A percentile compares a stretch with the other conserved stretches of the same genome.
Conservation (phyloP, 1,140 invertebrate genomes). For the Brachionus rotundiformis region DNA sequence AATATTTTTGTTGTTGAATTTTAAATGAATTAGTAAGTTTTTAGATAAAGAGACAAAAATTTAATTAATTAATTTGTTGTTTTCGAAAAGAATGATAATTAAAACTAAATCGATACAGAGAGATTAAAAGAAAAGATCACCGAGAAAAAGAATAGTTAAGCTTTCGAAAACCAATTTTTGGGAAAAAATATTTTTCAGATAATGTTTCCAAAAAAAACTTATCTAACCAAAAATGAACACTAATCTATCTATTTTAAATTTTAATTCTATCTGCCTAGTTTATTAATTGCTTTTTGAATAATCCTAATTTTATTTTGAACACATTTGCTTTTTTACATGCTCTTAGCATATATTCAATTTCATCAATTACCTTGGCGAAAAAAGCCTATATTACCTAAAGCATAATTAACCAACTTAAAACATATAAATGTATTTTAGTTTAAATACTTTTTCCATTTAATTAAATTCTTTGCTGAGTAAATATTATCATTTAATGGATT, state of each 20-base stretch:
- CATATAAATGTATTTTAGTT: background rate
- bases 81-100: no score
- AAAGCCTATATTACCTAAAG: background rate
- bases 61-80: no score
- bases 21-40: no score
- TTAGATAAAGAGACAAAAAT: no score
- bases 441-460: constrained; percentile 21
- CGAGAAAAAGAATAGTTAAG: no score
- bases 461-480: background rate
- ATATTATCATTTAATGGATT: constrained; percentile 21
- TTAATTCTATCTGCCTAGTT: background rate
- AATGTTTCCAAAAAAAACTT: background rate
- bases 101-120: no score
- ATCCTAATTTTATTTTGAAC: background rate
- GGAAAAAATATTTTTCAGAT: background rate
- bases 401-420: background rate
- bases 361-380: background rate
- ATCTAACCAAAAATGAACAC: no score
- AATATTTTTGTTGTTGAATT: no score
- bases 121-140: no score
- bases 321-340: constrained; percentile 2
- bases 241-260: background rate
- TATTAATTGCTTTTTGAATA: background rate
- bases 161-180: no score
- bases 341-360: background rate